Base-by-base conservation (phyloP, 92 coral and sea anemone genomes). In the Phenganax marumi region DNA sequence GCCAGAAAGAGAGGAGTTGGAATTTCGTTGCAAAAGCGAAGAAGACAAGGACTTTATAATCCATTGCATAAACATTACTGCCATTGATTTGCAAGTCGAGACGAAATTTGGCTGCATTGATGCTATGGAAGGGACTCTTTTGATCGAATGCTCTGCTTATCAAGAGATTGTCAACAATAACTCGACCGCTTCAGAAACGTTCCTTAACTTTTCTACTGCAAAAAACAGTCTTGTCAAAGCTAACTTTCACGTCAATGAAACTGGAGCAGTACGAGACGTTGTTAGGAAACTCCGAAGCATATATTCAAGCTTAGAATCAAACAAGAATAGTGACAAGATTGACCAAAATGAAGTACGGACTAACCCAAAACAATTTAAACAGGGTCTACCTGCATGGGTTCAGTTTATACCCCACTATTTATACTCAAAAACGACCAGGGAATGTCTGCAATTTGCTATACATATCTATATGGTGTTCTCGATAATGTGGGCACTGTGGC, bases 401-500 rank as follows among this genome's bases (percentile, higher is more conserved):
- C 87, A 81, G 18, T 95, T 68, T 78, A 87, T 95, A 62, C 98
- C 98, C 6, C 90, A 86, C 17, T 81, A 84, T 50, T 53, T 95
- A 10, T 95, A 95, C 92, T 89, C 98, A 50, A 92, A 92, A 54
- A 71, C 54, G 53, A 79, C 85, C 39, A 90, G 98, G 55, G 87
- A 77, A 64, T 9, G 78, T 51, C 84, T 95, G 62, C 96, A 95
- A 73, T 77, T 87, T 21, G 78, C 84, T 17, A 87, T 95, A 74
- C 84, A 91, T n/a, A 64, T 90, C 69, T 95, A 95, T 84, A 84
- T 97, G 68, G 55, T 92, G 18, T 86, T 95, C 47, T 95, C 98
- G 75, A 90, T 95, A 17, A 58, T 89, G 22, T 95, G 98, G 98
- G 98, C 98, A n/a, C 63, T 92, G 69, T 95, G 98, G 98, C 98